Evolutionary conservation across 53 echinoderm and acorn worm genomes (phyloP).

Genomic region (Echinometra lucunter): DNA sequence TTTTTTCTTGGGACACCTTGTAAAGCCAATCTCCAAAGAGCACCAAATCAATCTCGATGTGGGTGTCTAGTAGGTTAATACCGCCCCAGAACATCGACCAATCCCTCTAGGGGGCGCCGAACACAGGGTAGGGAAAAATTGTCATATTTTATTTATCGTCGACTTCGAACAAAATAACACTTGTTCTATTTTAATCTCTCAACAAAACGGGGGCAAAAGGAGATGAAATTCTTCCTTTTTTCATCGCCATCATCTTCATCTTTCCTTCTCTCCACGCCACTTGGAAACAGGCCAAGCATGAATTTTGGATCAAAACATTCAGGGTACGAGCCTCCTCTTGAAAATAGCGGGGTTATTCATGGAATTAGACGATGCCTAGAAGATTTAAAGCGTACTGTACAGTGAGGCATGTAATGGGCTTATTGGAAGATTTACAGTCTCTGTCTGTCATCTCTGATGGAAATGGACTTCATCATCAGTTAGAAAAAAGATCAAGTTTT

Average conservation of each 20-base stretch:
- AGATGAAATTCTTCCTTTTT: not conserved
- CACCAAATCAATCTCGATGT: slow-evolving; percentile 27
- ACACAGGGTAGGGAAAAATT: slow-evolving; percentile 15
- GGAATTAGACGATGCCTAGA: not conserved
- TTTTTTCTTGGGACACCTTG: not conserved
- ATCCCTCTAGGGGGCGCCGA: not conserved
- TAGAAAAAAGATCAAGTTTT: not conserved
- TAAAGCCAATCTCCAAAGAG: not conserved
- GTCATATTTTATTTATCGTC: slow-evolving; percentile 61
- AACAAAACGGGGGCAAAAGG: slow-evolving; percentile 37
- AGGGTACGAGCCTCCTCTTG: slow-evolving; percentile 18
- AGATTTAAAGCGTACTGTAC: not conserved
- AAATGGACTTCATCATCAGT: not conserved
- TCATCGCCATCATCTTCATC: slow-evolving; percentile 1
- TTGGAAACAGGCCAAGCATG: slow-evolving; percentile 51
- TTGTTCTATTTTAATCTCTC: slow-evolving; percentile 63
- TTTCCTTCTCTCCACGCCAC: not conserved
- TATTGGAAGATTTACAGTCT: slow-evolving; percentile 23
- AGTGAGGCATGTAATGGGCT: slow-evolving; percentile 13
- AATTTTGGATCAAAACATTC: slow-evolving; percentile 56
- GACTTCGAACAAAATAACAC: slow-evolving; percentile 16
- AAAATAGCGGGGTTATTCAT: slow-evolving; percentile 21
- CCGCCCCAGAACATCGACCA: slow-evolving; percentile 35
- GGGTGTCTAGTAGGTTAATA: slow-evolving; percentile 53
- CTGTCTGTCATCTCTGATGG: not conserved